Conservation (phyloP, 1,140 invertebrate genomes). For the Tetragnatha versicolor region DNA sequence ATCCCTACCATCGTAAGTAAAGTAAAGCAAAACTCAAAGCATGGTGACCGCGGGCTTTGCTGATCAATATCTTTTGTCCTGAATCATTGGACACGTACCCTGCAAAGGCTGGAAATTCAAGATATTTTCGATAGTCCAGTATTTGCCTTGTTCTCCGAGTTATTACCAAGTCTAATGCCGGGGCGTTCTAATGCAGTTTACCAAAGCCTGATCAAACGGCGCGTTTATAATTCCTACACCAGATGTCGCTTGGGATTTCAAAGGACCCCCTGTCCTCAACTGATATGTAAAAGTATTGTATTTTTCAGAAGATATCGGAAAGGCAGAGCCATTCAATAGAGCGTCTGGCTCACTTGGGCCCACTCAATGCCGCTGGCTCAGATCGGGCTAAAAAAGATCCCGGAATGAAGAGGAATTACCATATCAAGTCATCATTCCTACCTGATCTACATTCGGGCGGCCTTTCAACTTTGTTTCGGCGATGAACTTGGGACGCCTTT, state of each 20-base stretch:
- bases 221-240: constrained; percentile 53
- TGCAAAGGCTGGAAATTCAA: constrained; percentile 42
- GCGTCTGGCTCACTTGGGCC: constrained; percentile 16
- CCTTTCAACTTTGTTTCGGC: constrained; percentile 24
- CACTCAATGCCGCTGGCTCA: constrained; percentile 9
- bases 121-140: constrained; percentile 49
- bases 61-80: constrained; percentile 49
- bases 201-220: constrained; percentile 50
- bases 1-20: constrained; percentile 10
- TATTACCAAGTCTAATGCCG: constrained; percentile 53
- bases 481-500: constrained; percentile 20
- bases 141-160: constrained; percentile 45
- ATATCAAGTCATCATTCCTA: constrained; percentile 25
- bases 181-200: constrained; percentile 45
- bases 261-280: constrained; percentile 43
- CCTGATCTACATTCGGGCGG: constrained; percentile 26
- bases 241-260: constrained; percentile 45
- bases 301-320: constrained; percentile 44
- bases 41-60: constrained; percentile 41
- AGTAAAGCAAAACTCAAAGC: constrained; percentile 42
- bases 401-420: constrained; percentile 22
- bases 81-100: constrained; percentile 47
- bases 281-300: constrained; percentile 49
- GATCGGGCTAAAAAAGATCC: neutral
- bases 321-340: constrained; percentile 25